A percentile compares a stretch with the other conserved stretches of the same genome.
Conservation (phyloP, 2,797 vertebrate species). For the Synaphobranchus kaupii region DNA sequence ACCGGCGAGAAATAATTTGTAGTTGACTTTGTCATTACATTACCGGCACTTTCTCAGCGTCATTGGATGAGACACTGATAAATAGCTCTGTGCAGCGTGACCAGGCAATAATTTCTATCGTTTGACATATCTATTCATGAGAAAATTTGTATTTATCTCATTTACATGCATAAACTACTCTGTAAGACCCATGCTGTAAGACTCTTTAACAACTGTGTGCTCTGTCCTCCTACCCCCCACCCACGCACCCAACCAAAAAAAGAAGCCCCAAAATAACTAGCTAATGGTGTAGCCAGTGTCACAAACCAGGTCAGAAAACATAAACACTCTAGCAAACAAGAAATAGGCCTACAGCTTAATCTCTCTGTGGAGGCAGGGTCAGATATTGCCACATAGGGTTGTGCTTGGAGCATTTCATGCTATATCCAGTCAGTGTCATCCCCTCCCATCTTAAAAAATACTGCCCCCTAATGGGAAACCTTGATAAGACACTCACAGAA, state of each 20-base stretch:
- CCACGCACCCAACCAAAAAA: background rate
- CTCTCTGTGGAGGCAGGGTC: background rate
- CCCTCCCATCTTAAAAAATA: background rate
- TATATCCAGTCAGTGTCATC: background rate
- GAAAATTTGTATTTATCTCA: background rate
- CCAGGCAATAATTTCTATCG: background rate
- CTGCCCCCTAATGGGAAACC: background rate
- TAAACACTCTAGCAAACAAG: background rate
- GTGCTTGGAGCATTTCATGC: background rate
- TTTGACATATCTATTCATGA: background rate
- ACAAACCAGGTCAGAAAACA: background rate
- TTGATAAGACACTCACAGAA: background rate
- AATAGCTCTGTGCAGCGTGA: background rate
- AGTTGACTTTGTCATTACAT: background rate
- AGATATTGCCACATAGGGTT: background rate
- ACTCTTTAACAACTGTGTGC: background rate
- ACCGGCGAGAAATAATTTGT: background rate
- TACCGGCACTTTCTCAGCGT: background rate
- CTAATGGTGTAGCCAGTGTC: constrained; percentile 1
- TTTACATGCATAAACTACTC: background rate
- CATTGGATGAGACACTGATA: background rate
- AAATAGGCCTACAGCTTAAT: background rate
- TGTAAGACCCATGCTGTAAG: background rate
- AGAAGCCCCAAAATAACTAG: background rate
- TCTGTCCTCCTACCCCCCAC: background rate